Conservation (phyloP, 2,113 vertebrate species). For the Sprattus sprattus region DNA sequence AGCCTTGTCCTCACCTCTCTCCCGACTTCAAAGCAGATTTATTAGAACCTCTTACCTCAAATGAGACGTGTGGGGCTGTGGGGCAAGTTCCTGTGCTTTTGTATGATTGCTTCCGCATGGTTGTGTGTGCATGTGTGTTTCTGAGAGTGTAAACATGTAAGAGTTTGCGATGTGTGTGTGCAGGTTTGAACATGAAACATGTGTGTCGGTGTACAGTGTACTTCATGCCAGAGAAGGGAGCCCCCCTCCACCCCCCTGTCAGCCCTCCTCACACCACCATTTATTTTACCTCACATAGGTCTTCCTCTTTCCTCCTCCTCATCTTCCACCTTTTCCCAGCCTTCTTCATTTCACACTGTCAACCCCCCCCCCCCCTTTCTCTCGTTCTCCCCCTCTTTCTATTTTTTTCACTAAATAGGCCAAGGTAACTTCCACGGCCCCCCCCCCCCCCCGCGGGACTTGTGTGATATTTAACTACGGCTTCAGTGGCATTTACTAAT, state of each 20-base stretch:
- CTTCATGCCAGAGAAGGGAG: too few relatives aligned
- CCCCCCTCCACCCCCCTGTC: slow-evolving; percentile 20
- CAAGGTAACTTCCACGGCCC: slow-evolving; percentile 53
- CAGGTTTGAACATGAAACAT: not conserved
- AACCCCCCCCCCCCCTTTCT: not conserved
- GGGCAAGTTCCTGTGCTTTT: slow-evolving; percentile 55
- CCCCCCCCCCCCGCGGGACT: slow-evolving; percentile 49
- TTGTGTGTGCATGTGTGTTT: not conserved
- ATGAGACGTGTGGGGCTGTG: slow-evolving; percentile 65
- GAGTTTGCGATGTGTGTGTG: not conserved
- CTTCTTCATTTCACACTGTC: slow-evolving; percentile 36
- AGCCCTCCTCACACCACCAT: slow-evolving; percentile 40
- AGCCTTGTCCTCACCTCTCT: slow-evolving; percentile 61
- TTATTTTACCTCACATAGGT: slow-evolving; percentile 27
- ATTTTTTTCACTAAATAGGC: slow-evolving; percentile 55
- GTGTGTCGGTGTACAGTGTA: too few relatives aligned
- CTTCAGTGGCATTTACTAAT: slow-evolving; percentile 85
- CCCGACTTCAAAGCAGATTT: slow-evolving; percentile 89
- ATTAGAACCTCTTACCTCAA: slow-evolving; percentile 85
- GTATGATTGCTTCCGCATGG: slow-evolving; percentile 71
- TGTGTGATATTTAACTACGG: slow-evolving; percentile 84
- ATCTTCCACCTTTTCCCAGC: not conserved
- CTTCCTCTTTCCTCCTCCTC: slow-evolving; percentile 18
- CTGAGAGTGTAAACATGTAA: not conserved
- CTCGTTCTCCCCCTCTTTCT: slow-evolving; percentile 29